Base-by-base conservation (phyloP, 2,888 invertebrate genomes). In the Caenorhabditis sp. region DNA sequence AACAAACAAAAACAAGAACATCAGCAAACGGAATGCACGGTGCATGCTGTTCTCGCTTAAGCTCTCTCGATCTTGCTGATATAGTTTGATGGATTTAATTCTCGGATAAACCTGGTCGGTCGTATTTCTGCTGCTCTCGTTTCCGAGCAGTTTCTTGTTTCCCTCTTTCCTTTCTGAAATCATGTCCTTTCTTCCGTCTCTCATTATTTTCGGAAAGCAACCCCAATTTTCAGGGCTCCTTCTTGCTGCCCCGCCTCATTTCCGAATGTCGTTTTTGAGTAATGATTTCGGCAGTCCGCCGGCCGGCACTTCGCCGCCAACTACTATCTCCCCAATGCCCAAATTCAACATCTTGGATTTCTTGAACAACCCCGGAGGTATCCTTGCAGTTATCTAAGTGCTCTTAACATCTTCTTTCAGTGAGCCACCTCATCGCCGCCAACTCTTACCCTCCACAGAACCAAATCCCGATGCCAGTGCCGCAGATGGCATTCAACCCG, bases 221-320 rank as follows among this genome's bases (percentile, higher is more conserved):
- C 64, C 35, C 35, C 56, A 64, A 65, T 71, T 79, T 76, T 74
- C 65, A 74, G 74, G 65, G 18, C 24, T 47, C 61, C 26, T n/a
- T 13, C 26, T 65, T 8, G 32, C 50, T 40, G 61, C 47, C 20
- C 28, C 11, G 35, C 51, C 74, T 76, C 76, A 76, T 76, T 76
- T 76, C 76, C 76, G 76, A 76, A 76, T 76, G 76, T 77, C 77
- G 77, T 77, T 77, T 69, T 77, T 77, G 69, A 77, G 53, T 64
- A 77, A 77, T 77, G 69, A 77, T 77, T 77, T 77, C 58, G 77
- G 77, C 76, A 76, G 67, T 76, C 71, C 79, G 67, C 60, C 70
- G 55, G 18, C 79, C 37, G 44, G 61, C 67, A 71, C 26, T 65
- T 79, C 79, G 32, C 62, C 79, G 22, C 60, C 60, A 24, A 62